Conservation (phyloP, 2,888 invertebrate species). For the Arge pagana region DNA sequence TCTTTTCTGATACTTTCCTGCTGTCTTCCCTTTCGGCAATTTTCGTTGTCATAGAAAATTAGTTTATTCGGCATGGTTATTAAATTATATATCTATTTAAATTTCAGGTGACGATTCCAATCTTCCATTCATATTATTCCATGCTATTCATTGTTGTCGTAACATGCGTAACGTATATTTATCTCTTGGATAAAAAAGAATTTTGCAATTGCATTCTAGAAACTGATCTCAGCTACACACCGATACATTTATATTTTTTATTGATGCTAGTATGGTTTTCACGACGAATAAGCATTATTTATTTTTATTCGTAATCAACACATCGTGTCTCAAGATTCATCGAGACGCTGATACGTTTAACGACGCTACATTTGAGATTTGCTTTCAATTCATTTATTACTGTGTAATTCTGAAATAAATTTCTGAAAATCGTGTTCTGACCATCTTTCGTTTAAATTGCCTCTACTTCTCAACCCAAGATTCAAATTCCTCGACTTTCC, state of each 20-base stretch:
- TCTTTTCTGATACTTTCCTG: background rate
- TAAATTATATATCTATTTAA: background rate
- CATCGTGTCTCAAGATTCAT: conserved; percentile 29
- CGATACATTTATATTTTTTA: no score
- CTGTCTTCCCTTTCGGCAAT: background rate
- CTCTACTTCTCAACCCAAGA: no score
- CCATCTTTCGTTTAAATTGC: no score
- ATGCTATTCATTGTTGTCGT: no score
- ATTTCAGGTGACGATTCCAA: background rate
- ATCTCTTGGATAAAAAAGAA: background rate
- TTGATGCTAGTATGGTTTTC: no score
- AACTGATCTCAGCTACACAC: conserved; percentile 20
- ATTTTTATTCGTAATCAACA: no score
- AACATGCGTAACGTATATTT: no score
- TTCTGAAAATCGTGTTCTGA: conserved; percentile 46
- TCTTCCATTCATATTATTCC: conserved; percentile 1
- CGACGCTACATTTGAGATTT: conserved; percentile 27
- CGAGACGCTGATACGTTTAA: conserved; percentile 28
- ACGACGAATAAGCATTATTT: conserved; percentile 31
- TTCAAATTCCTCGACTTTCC: no score
- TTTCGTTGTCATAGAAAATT: background rate
- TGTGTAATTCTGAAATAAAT: conserved; percentile 52
- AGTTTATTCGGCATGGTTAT: background rate
- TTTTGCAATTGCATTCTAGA: background rate
- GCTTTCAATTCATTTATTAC: conserved; percentile 35